phyloP scores from a whole-genome alignment of 2,797 vertebrate genomes.

The Antennarius maculatus region DNA sequence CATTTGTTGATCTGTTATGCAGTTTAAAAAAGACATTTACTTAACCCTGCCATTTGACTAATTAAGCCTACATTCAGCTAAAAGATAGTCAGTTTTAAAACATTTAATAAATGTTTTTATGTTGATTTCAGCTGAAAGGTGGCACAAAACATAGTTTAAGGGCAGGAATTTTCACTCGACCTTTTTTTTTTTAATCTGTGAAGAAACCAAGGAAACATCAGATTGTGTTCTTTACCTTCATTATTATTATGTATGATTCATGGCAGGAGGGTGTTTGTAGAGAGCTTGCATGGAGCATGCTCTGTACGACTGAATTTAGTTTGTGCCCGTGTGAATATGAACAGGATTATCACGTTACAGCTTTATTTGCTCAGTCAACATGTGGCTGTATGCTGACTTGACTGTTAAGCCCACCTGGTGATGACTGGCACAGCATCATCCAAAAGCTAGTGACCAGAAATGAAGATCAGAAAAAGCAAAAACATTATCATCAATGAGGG shows the following conservation, averaged over 20 bases:
- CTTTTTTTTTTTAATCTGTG: constrained; percentile 8
- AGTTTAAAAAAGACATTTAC: neutral
- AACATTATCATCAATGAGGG: constrained; percentile 54
- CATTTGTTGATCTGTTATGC: neutral
- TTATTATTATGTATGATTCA: constrained; percentile 36
- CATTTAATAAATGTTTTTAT: too few species aligned
- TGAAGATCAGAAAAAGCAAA: constrained; percentile 43
- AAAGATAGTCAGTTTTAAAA: too few species aligned
- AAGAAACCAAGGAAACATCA: constrained; percentile 37
- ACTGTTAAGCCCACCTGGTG: constrained; percentile 67
- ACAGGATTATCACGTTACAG: constrained; percentile 52
- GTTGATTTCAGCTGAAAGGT: too few species aligned
- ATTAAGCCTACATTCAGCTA: neutral
- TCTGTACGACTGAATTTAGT: constrained; percentile 61
- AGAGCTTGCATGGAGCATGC: constrained; percentile 51
- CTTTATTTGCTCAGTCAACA: constrained; percentile 61
- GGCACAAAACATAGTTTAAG: neutral
- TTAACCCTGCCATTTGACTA: too few species aligned
- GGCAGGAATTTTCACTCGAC: neutral
- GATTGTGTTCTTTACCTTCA: constrained; percentile 19
- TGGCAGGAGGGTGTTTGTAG: constrained; percentile 36
- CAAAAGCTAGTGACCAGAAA: constrained; percentile 60
- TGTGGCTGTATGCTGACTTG: constrained; percentile 51
- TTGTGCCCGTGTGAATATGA: constrained; percentile 48
- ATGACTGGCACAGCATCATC: constrained; percentile 29